Percentiles rank a stretch among this genome's conserved stretches.
These are phyloP conservation scores for Allobates femoralis DNA, from an alignment of 2,797 vertebrate genomes.

Conservation along the genomic window DNA sequence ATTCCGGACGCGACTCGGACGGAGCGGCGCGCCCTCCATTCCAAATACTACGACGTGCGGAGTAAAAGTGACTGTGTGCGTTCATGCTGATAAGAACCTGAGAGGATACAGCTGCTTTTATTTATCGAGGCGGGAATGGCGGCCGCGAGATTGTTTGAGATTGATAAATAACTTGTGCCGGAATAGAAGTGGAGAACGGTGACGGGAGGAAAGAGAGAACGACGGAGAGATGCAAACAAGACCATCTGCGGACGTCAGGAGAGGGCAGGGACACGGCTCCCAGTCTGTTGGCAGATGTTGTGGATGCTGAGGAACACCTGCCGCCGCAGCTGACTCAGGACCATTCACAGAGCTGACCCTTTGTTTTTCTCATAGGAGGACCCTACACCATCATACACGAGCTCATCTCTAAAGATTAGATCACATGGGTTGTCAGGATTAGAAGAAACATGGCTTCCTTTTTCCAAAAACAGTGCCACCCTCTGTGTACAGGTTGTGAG, in stretches of 20 bases:
- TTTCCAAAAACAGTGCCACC: too few species aligned
- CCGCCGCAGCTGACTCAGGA: constrained; percentile 47
- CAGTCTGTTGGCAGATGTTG: constrained; percentile 69
- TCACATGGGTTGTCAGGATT: too few species aligned
- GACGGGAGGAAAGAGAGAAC: neutral
- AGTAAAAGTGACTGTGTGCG: constrained; percentile 55
- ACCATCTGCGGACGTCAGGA: constrained; percentile 69
- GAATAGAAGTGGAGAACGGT: constrained; percentile 35
- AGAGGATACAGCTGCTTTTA: constrained; percentile 67
- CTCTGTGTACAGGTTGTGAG: too few species aligned
- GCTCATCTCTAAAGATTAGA: neutral
- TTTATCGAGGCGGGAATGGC: constrained; percentile 50
- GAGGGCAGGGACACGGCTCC: constrained; percentile 40
- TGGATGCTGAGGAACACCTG: constrained; percentile 67
- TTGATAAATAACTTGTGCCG: constrained; percentile 66
- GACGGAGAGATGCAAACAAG: constrained; percentile 62
- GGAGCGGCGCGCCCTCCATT: constrained; percentile 69
- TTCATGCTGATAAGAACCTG: constrained; percentile 66
- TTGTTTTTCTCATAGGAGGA: constrained; percentile 57
- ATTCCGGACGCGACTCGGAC: constrained; percentile 68
- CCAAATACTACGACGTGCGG: constrained; percentile 64
- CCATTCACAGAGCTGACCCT: constrained; percentile 19
- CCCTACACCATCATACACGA: neutral
- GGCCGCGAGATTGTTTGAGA: constrained; percentile 64
- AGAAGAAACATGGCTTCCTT: too few species aligned